These are phyloP conservation scores for Perca flavescens DNA, from an alignment of 2,113 vertebrate genomes.

Conservation along the genomic window DNA sequence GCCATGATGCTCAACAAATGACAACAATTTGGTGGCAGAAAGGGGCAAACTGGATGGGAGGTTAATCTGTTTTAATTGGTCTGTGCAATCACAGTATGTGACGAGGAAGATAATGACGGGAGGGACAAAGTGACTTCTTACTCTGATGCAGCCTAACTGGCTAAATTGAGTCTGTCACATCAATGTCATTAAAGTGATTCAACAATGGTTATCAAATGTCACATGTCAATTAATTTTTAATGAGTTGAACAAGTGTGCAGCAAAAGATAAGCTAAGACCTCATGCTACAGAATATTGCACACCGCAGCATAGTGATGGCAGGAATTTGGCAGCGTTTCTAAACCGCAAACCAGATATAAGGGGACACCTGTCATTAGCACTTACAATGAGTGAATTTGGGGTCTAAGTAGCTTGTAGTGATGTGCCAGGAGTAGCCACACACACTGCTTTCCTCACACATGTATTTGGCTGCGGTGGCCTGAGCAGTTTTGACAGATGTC, in stretches of 20 bases:
- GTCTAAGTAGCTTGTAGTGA: conserved; percentile 53
- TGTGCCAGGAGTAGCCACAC: conserved; percentile 30
- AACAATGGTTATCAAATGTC: conserved; percentile 73
- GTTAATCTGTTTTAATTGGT: conserved; percentile 77
- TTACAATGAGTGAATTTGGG: conserved; percentile 64
- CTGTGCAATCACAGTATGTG: conserved; percentile 64
- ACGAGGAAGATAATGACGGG: conserved; percentile 70
- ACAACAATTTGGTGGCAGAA: conserved; percentile 65
- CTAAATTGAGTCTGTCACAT: conserved; percentile 76
- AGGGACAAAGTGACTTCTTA: conserved; percentile 64
- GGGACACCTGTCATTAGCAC: conserved; percentile 75
- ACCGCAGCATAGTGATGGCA: conserved; percentile 1
- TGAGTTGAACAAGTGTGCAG: conserved; percentile 42
- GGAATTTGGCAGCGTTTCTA: conserved; percentile 54
- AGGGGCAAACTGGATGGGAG: conserved; percentile 61
- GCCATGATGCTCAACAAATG: conserved; percentile 58
- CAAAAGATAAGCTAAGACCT: conserved; percentile 39
- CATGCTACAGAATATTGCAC: conserved; percentile 34
- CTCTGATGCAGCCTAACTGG: conserved; percentile 65
- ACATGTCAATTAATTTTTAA: conserved; percentile 74
- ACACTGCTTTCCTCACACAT: conserved; percentile 13
- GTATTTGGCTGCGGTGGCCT: conserved; percentile 12
- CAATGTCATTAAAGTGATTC: conserved; percentile 68
- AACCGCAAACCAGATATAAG: conserved; percentile 55
- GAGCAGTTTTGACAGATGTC: conserved; percentile 65